phyloP scores from a whole-genome alignment of 2,113 vertebrate species.

The Scophthalmus maximus region DNA sequence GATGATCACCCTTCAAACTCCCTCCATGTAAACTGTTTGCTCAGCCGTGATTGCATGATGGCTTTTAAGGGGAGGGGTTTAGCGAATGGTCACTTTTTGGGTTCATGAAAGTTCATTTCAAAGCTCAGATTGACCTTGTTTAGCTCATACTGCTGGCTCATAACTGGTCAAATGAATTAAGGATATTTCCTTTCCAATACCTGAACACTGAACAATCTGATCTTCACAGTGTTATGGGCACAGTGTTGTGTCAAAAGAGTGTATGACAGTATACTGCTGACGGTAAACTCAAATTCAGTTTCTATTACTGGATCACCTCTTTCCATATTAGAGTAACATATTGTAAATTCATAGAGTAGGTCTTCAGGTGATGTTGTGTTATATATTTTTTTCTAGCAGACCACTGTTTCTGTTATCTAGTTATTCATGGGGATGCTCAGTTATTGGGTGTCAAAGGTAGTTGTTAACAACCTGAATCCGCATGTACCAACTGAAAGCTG shows the following conservation, averaged over 20 bases:
- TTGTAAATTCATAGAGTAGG: neutral
- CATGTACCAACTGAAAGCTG: neutral
- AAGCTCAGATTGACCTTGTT: neutral
- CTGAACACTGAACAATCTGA: neutral
- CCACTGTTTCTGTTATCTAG: neutral
- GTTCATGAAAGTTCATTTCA: too few species aligned
- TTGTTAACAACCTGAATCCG: constrained; percentile 34
- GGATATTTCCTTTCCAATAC: neutral
- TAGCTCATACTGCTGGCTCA: neutral
- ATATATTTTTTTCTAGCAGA: neutral
- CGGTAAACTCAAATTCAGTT: neutral
- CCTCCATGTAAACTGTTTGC: too few species aligned
- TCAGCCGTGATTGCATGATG: too few species aligned
- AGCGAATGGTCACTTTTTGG: too few species aligned
- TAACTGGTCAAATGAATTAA: neutral
- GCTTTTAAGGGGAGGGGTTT: too few species aligned
- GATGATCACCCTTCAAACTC: too few species aligned
- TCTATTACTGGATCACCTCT: neutral
- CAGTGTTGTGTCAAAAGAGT: neutral
- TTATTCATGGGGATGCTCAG: constrained; percentile 6
- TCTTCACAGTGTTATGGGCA: neutral
- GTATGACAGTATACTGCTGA: neutral
- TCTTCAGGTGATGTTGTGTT: neutral
- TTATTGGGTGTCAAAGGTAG: constrained; percentile 18
- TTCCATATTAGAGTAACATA: neutral